Base-by-base conservation (phyloP, 2,113 vertebrate species). In the Neotragus moschatus region DNA sequence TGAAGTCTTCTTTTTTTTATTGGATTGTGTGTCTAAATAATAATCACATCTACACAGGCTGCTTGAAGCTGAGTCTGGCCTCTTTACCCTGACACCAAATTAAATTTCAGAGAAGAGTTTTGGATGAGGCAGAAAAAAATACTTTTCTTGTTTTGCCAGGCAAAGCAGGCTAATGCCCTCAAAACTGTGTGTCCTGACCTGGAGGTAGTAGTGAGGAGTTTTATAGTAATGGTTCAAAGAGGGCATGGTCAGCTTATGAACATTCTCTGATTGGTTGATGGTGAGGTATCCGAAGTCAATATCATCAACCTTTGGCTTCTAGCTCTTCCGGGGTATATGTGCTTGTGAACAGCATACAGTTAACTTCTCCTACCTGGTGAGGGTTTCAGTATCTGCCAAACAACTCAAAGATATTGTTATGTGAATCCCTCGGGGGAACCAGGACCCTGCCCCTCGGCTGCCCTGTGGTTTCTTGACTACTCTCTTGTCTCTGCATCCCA, bases 41-140 rank as follows among this genome's bases (percentile, higher is more conserved):
- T 7, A 28, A 73, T 2, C 11, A 1, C 3, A 23, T 66, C 60
- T 6, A 14, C 16, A 2, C 2, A 26, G 23, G 3, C 23, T 9
- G 19, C 28, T 9, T 79, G 43, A 47, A 79, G 43, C 43, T 17
- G 43, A 79, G 30, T 79, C 15, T 30, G 43, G 75, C 75, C 43
- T 79, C 43, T 77, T 45, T 17, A 79, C 43, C 75, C 14, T 45
- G 39, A 45, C 43, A 77, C 43, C 73, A 77, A 77, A 77, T 77
- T 77, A 77, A 77, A 77, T 77, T 28, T 79, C 75, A 79, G 26
- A 47, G 43, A 79, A 79, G 75, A 47, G 43, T 17, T 47, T 47
- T 47, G 26, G 43, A 7, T 47, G 26, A 79, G 14, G 75, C 30
- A 79, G 26, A 30, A 47, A 79, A 77, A 28, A 77, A 30, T 10